Percentiles rank a stretch among this genome's conserved stretches.
Evolutionary conservation across 2,113 vertebrate genomes (phyloP).

Genomic region (Phalacrocorax aristotelis): DNA sequence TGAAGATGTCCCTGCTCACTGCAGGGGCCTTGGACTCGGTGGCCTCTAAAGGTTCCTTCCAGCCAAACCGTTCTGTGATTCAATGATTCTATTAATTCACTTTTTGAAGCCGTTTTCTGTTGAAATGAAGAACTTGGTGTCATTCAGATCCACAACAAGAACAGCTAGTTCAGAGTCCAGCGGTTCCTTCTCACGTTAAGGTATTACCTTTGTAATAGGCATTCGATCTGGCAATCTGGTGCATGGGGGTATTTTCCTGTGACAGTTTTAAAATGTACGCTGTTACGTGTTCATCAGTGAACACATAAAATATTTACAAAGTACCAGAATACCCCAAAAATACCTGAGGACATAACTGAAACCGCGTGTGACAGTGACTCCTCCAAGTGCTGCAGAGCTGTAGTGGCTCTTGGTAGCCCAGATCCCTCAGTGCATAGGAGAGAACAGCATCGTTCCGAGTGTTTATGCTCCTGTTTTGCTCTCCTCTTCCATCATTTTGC

Average conservation of each 20-base stretch:
- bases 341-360: rapidly evolving
- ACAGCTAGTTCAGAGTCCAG: rapidly evolving
- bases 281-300: rapidly evolving
- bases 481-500: neutral
- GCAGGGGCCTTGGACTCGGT: no score
- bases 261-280: rapidly evolving
- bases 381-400: rapidly evolving
- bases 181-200: rapidly evolving
- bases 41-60: no score
- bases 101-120: no score
- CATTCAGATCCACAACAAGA: rapidly evolving
- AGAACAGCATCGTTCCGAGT: rapidly evolving
- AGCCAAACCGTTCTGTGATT: no score
- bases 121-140: neutral
- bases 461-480: neutral
- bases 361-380: rapidly evolving
- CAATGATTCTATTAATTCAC: no score
- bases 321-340: rapidly evolving
- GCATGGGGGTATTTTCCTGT: no score
- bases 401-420: rapidly evolving
- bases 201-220: neutral
- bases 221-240: rapidly evolving
- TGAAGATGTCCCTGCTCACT: no score
- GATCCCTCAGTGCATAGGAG: rapidly evolving
- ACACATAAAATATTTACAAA: rapidly evolving